Evolutionary conservation across 2,113 vertebrate species (phyloP).

Genomic region (Myotis lucifugus): DNA sequence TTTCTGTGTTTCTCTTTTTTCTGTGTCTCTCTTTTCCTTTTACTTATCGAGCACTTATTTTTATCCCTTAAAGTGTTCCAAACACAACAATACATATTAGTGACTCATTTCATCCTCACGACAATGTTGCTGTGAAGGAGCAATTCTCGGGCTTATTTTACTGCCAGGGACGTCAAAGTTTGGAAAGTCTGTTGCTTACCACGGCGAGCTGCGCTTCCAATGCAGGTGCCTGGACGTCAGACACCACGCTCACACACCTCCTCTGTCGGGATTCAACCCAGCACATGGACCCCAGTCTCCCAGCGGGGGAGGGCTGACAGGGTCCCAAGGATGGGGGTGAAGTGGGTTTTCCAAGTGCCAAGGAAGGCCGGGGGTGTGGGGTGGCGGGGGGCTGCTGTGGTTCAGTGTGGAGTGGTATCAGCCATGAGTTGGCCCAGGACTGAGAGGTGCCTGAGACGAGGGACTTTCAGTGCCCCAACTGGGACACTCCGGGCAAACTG

Average conservation of each 20-base stretch:
- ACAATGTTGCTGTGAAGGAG: neutral
- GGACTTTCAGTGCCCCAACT: neutral
- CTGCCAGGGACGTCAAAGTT: neutral
- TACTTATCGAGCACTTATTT: neutral
- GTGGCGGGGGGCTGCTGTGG: accelerated
- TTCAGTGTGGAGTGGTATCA: too few relatives aligned
- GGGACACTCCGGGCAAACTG: neutral
- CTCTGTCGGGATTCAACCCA: accelerated
- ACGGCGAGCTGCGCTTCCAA: neutral
- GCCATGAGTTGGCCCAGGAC: neutral
- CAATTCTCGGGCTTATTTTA: neutral
- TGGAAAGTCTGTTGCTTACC: neutral
- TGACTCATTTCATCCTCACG: neutral
- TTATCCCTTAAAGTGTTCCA: neutral
- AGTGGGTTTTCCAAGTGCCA: neutral
- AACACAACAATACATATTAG: neutral
- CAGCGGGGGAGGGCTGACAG: neutral
- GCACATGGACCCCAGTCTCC: neutral
- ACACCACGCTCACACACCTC: neutral
- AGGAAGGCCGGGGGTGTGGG: neutral
- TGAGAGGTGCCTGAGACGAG: accelerated
- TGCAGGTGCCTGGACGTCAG: accelerated
- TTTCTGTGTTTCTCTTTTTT: neutral
- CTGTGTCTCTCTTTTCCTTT: neutral
- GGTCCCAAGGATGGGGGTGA: neutral